Base-by-base conservation (phyloP, 2,797 vertebrate species). In the Tenualosa thibaudeaui region DNA sequence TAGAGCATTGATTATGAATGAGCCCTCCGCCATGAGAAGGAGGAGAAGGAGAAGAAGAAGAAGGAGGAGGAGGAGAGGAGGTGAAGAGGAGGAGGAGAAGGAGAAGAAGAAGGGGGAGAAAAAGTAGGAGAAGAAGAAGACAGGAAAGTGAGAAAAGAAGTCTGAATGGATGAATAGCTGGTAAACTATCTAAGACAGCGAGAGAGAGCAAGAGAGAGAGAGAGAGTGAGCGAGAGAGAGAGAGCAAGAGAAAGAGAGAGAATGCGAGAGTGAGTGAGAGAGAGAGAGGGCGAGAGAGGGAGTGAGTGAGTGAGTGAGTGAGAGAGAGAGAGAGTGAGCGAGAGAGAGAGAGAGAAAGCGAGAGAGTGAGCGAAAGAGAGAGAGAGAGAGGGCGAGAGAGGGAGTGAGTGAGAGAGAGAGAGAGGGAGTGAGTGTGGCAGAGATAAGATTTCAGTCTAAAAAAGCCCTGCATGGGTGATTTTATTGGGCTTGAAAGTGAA, bases 1-100 rank as follows among this genome's bases (percentile, higher is more conserved):
- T 53, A 87, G 87, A 85, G 88, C 88, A 81, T 85, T 86, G 81
- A 90, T 89, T 87, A 88, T 86, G 75, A 82, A 90, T 89, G 90
- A 90, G 86, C 71, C 71, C 40, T 40, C 4, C 37, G 2, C 17
- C 13, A 75, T 40, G 68, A 75, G 68, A 75, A 75, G 87, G 58
- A 82, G 84, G 26, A 81, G 22, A 82, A 60, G 83, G 24, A 78
- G 8, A 81, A 13, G 60, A 5, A 50, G 17, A 2, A 65, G n/a
- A 26, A 40, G 68, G 24, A 37, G 17, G 71, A 53, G 81, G 8
- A 54, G 17, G 26, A 43, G 37, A 60, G 15, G 65, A 31, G 13
- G 68, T 15, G 26, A 56, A 5, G 24, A 51, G 62, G 26, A 86
- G 71, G 40, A 68, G 83, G 15, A 81, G 62, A 56, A 43, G 24